Base-by-base conservation (phyloP, 2,113 vertebrate species). In the Myxocyprinus asiaticus region DNA sequence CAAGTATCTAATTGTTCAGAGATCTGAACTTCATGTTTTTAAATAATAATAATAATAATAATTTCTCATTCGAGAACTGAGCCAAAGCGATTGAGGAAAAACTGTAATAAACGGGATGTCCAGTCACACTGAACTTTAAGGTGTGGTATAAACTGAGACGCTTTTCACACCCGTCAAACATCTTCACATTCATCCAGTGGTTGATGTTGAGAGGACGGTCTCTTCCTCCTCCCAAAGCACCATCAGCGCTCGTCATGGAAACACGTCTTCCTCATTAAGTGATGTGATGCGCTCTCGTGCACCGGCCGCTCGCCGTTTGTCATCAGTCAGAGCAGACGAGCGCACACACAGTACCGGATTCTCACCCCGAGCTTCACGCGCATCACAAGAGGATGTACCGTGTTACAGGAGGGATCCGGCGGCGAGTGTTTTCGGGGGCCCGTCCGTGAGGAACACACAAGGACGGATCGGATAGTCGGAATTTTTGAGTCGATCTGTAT, bases 121-220 rank as follows among this genome's bases (percentile, higher is more conserved):
- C 9, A 50, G 47, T 61, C 42, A n/a, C 1, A 53, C 9, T n/a
- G 14, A 58, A 48, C 45, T 47, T 44, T 50, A n/a, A 17, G 22
- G 22, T 33, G 22, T 33, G 22, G 15, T 62, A 4, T 33, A 14
- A 58, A 70, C 50, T 4, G 48, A 69, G 22, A 50, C 67, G 47
- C 67, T 17, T n/a, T 33, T 4, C 0, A 12, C 12, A 56, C 53
- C 53, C 12, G 14, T 14, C 53, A 11, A 11, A n/a, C 53, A 12
- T 14, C 53, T 56, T 47, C 70, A 53, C 47, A 76, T 64, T 65
- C 74, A 76, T 76, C 74, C 74, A 65, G 74, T 76, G 74, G 74
- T 74, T 59, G 55, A 4, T 59, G 55, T 59, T 11, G 47, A 6
- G 69, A 53, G 43, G 56, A 42, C 53, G 14, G 7, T 47, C 70